These are phyloP conservation scores for Orestias chungarensis DNA, from an alignment of 2,797 vertebrate species.

Conservation along the genomic window DNA sequence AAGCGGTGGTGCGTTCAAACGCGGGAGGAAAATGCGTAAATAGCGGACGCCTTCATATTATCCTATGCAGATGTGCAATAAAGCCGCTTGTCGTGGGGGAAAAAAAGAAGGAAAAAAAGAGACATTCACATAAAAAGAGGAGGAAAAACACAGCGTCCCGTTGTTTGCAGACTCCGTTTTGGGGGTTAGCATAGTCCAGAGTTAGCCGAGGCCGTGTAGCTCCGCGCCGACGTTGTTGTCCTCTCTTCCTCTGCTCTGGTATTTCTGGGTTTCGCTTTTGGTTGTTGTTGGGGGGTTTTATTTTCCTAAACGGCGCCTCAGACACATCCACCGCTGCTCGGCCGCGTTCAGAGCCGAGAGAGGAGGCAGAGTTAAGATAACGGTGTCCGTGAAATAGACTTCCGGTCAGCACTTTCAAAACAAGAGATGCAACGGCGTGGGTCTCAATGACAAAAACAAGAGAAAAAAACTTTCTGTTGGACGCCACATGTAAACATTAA, in stretches of 20 bases:
- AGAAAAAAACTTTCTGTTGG: no score
- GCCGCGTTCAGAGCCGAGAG: constrained; percentile 54
- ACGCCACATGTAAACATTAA: no score
- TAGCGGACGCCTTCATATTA: constrained; percentile 81
- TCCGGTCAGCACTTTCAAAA: constrained; percentile 48
- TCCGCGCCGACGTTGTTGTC: constrained; percentile 44
- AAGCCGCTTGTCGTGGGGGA: constrained; percentile 58
- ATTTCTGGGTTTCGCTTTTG: constrained; percentile 31
- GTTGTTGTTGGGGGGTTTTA: constrained; percentile 52
- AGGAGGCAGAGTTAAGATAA: constrained; percentile 14
- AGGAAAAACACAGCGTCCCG: constrained; percentile 47
- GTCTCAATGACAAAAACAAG: no score
- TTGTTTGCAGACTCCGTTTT: constrained; percentile 28
- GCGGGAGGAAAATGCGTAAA: constrained; percentile 60
- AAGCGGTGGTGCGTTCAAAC: constrained; percentile 66
- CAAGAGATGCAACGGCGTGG: constrained; percentile 26
- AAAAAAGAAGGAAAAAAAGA: no score
- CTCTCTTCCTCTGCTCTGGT: constrained; percentile 42
- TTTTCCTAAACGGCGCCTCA: constrained; percentile 64
- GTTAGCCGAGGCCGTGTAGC: constrained; percentile 43
- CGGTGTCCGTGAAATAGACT: fast-evolving
- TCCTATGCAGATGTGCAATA: constrained; percentile 77
- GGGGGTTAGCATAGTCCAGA: constrained; percentile 59
- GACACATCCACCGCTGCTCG: constrained; percentile 66
- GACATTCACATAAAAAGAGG: no score